Evolutionary conservation across 2,113 vertebrate species (phyloP).

Genomic region (Nanorana parkeri): DNA sequence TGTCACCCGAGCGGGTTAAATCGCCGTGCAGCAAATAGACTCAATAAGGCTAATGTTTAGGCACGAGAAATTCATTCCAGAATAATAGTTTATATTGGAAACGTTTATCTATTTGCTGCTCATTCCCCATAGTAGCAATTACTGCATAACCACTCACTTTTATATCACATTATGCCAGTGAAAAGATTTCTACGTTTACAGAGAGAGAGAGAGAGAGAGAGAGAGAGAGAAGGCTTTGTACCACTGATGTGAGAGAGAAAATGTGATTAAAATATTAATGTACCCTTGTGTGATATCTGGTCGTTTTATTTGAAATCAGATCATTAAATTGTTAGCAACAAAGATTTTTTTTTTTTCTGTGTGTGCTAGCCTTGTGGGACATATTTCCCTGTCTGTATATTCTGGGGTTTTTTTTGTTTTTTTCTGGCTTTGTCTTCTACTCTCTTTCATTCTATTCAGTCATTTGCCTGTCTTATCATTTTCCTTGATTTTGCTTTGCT

Average conservation of each 20-base stretch:
- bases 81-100: conserved; percentile 49
- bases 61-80: conserved; percentile 26
- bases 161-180: conserved; percentile 40
- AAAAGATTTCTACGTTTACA: conserved; percentile 16
- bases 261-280: conserved; percentile 62
- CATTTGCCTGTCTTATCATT: not conserved
- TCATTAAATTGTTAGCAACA: conserved; percentile 20
- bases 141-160: conserved; percentile 41
- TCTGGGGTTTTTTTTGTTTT: not conserved
- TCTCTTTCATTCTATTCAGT: not conserved
- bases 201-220: not conserved
- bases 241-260: conserved; percentile 54
- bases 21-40: not conserved
- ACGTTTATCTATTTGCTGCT: conserved; percentile 40
- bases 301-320: conserved; percentile 53
- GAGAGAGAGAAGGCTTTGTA: not conserved
- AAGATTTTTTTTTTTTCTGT: not conserved
- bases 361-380: not conserved
- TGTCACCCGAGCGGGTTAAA: conserved; percentile 14
- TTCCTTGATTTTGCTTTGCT: too few relatives aligned
- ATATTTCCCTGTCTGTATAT: too few relatives aligned
- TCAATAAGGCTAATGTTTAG: conserved; percentile 23
- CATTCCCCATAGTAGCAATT: conserved; percentile 49
- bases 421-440: not conserved
- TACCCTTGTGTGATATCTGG: conserved; percentile 58